phyloP scores from a whole-genome alignment of 2,797 vertebrate genomes.

The Gambelia wislizenii region DNA sequence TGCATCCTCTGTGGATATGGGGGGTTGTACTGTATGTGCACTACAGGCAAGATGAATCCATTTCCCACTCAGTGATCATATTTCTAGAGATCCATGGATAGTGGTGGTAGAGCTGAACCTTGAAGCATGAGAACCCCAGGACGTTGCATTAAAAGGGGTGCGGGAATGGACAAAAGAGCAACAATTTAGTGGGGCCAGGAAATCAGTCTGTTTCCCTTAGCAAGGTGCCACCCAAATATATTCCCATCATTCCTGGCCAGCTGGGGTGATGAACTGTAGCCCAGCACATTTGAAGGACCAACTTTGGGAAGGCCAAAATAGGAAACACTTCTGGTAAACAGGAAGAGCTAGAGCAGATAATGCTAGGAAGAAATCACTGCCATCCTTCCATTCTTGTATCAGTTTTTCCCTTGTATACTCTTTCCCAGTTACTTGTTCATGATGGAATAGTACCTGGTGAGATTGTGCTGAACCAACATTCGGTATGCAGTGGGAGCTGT shows the following conservation, averaged over 20 bases:
- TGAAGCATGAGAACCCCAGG: neutral
- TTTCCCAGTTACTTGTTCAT: neutral
- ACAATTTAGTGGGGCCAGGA: neutral
- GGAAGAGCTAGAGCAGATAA: neutral
- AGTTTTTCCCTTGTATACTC: neutral
- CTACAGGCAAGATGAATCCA: neutral
- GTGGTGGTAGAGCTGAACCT: neutral
- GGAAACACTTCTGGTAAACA: neutral
- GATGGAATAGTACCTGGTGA: slow-evolving; percentile 77
- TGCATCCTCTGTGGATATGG: too few relatives aligned
- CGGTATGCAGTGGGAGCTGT: slow-evolving; percentile 82
- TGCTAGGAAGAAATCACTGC: neutral
- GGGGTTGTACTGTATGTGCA: too few relatives aligned
- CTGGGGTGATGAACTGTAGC: too few relatives aligned
- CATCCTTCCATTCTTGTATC: neutral
- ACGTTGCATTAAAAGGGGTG: neutral
- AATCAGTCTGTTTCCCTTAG: neutral
- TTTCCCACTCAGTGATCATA: neutral
- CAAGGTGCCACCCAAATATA: too few relatives aligned
- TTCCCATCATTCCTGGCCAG: too few relatives aligned
- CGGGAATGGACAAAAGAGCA: neutral
- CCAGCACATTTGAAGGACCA: neutral
- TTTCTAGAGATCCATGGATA: neutral
- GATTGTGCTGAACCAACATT: slow-evolving; percentile 81
- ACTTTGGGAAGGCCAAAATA: neutral